Conservation (phyloP, 2,113 vertebrate species). For the Megaleporinus macrocephalus region DNA sequence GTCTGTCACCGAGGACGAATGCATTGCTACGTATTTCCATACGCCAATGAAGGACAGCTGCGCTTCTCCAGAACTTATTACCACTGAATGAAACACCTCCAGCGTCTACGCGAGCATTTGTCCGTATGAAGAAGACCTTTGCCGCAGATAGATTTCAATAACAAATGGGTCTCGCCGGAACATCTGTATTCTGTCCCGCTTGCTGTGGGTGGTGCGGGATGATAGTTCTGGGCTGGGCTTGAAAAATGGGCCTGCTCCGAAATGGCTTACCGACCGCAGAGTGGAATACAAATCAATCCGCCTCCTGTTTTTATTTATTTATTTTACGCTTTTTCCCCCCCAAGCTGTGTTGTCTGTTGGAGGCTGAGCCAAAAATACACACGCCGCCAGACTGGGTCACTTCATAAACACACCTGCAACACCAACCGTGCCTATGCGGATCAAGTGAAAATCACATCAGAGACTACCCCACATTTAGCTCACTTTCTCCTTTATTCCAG, state of each 20-base stretch:
- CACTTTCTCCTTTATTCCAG: too few species aligned
- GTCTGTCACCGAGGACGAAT: background rate
- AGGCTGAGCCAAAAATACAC: constrained; percentile 26
- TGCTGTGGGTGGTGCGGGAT: constrained; percentile 51
- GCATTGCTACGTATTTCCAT: background rate
- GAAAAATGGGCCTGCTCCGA: constrained; percentile 63
- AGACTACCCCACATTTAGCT: too few species aligned
- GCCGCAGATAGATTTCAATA: constrained; percentile 56
- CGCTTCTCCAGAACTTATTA: background rate
- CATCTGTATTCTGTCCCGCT: constrained; percentile 58
- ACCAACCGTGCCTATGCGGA: background rate
- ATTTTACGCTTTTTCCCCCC: background rate
- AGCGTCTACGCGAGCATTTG: constrained; percentile 18
- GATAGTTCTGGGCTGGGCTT: constrained; percentile 60
- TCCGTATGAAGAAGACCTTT: constrained; percentile 53
- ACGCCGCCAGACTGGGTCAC: background rate
- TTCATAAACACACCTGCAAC: background rate
- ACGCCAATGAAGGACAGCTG: background rate
- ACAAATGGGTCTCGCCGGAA: constrained; percentile 47
- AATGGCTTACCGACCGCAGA: constrained; percentile 54
- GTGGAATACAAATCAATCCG: constrained; percentile 59
- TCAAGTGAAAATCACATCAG: too few species aligned
- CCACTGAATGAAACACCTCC: background rate
- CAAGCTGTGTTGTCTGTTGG: background rate
- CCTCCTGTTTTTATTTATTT: constrained; percentile 6